Evolutionary conservation across 1,140 invertebrate genomes (phyloP), one percentile per base, ranked within the genome.

Genomic region (Akabosia matsudoensis): DNA sequence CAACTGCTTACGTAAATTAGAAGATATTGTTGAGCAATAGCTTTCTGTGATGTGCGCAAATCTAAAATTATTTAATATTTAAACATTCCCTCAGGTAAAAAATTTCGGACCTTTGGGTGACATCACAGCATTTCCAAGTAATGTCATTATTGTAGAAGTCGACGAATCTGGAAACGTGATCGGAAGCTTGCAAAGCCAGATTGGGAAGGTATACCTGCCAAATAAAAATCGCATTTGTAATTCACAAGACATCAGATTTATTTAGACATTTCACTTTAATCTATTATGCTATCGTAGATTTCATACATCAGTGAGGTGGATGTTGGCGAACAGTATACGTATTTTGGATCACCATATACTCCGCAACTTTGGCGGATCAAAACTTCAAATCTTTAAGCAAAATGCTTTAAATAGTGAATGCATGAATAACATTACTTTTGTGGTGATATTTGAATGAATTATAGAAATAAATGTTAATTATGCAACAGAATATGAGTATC

Each of bases 111-210:
- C 77, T 1, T 34, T 78, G 1, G 26, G 33, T 13, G 70, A n/a
- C 22, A 2, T 24, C 1, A n/a, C 26, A 10, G 13, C 1, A 1
- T 56, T 37, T 10, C 74, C 77, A 0, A 70, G 16, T 13, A 16
- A 54, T 16, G 71, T 74, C 22, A 75, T 74, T 3, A 74, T 78
- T 33, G 74, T 78, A 7, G 77, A 78, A 76, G 33, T 74, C 14
- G 77, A 78, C 37, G 77, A 74, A 64, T 56, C 18, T 10, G 77
- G 77, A 33, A 76, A 75, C 16, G 56, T 78, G 33, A n/a, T 78
- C 4, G 74, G 77, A 18, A 74, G 14, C 71, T 33, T 78, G 3
- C 77, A 78, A 33, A 73, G 4, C 2, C 51, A 73, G 18, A 51
- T 52, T 10, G 70, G 33, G 26, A 54, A 75, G 30, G 74, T 78